phyloP scores from a whole-genome alignment of 1,140 invertebrate species.

The Magallana angulata region DNA sequence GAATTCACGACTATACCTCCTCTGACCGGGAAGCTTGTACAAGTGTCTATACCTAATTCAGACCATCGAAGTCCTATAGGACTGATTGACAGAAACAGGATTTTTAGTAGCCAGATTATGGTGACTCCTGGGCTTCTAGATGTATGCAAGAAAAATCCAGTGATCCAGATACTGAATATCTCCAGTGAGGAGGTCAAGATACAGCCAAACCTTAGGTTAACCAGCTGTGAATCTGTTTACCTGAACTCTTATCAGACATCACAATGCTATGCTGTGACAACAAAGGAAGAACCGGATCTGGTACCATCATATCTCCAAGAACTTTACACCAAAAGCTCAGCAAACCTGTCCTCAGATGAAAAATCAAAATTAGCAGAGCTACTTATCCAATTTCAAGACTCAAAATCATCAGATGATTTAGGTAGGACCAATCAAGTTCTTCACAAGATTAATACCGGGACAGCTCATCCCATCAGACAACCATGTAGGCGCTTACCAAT shows the following conservation, averaged over 20 bases:
- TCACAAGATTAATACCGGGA: too few species aligned
- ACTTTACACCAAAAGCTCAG: conserved; percentile 14
- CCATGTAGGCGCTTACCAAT: conserved; percentile 41
- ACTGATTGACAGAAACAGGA: background rate
- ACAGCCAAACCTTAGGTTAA: conserved; percentile 17
- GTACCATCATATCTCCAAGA: conserved; percentile 43
- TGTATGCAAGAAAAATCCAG: too few species aligned
- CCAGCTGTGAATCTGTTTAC: conserved; percentile 24
- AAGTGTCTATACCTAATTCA: background rate
- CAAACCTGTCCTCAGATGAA: conserved; percentile 22
- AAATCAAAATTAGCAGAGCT: conserved; percentile 36
- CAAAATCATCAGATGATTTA: conserved; percentile 46
- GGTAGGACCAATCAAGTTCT: conserved; percentile 38
- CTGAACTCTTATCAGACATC: background rate
- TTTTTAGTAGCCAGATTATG: too few species aligned
- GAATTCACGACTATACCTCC: background rate
- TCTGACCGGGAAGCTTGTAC: background rate
- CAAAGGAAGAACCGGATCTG: background rate
- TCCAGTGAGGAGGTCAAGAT: background rate
- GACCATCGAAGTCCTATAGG: conserved; percentile 12
- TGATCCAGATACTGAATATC: too few species aligned
- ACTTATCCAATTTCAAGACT: conserved; percentile 39
- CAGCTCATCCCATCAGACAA: conserved; percentile 49
- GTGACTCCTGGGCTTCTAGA: too few species aligned
- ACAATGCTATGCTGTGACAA: background rate